Base-by-base conservation (phyloP, 2,113 vertebrate species). In the Misgurnus mizolepis region DNA sequence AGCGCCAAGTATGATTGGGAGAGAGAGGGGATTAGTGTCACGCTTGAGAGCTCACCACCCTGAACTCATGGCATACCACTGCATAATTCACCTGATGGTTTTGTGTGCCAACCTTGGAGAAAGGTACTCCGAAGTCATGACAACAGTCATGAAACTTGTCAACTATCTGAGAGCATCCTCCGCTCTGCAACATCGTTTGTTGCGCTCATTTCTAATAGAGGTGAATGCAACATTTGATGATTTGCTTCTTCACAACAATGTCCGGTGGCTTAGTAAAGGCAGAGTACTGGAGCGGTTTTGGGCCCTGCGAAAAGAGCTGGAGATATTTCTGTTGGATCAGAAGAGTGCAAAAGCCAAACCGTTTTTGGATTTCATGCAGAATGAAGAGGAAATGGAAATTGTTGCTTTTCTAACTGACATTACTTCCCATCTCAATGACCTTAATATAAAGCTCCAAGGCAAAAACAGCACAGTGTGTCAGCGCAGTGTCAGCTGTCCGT, bases 321-420 rank as follows among this genome's bases (percentile, higher is more conserved):
- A 53, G 43, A n/a, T 34, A 2, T 75, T 75, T 62, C 39, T 75
- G 17, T 27, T 49, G 34, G 15, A 50, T 41, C 34, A 64, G 49
- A 74, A 27, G 17, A 81, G 61, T 47, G 18, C 41, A 65, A 74
- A 67, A 55, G 71, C 49, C 17, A 76, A 66, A 60, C 49, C 3
- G 61, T 45, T 45, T 80, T 11, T 45, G 56, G 45, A 74, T 74
- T 74, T 75, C 14, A 15, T 74, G n/a, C 17, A 81, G 27, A 47
- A 67, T 74, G n/a, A 34, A 81, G n/a, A 47, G 50, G 55, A 56
- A 56, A 56, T 56, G 6, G 55, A 81, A 45, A 76, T 69, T 43
- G 58, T 66, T 50, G 69, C 80, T 58, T 68, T 81, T 81, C 34
- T 50, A 41, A 17, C 62, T 67, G 49, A 76, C 14, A 81, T 81